These are phyloP conservation scores for Emmelina monodactyla DNA, from an alignment of 2,888 invertebrate species.

Conservation along the genomic window DNA sequence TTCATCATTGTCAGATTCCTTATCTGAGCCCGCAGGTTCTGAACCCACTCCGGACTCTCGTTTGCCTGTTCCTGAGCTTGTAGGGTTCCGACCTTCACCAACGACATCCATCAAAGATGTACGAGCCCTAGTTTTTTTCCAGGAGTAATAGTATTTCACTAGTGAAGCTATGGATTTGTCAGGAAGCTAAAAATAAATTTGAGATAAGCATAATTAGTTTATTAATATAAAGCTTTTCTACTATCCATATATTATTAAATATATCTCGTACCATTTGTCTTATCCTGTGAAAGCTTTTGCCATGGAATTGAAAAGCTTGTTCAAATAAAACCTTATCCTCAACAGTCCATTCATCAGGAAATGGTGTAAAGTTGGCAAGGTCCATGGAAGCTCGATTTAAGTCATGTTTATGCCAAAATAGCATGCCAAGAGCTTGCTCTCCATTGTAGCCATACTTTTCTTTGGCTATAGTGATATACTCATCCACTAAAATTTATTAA, in stretches of 20 bases:
- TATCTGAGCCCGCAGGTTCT: constrained; percentile 83
- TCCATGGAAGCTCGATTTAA: constrained; percentile 91
- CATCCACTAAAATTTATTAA: constrained; percentile 78
- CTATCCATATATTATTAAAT: neutral
- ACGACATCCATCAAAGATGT: constrained; percentile 92
- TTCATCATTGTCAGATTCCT: constrained; percentile 89
- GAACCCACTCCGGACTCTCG: constrained; percentile 78
- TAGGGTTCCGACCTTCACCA: constrained; percentile 78
- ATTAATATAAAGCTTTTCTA: neutral
- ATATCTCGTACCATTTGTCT: constrained; percentile 89
- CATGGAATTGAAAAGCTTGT: constrained; percentile 97
- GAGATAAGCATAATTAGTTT: neutral
- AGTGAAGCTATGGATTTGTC: constrained; percentile 96
- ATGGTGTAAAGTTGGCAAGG: constrained; percentile 95
- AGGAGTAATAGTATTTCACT: constrained; percentile 97
- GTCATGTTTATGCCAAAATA: constrained; percentile 98
- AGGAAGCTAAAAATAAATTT: constrained; percentile 74
- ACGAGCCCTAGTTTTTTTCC: constrained; percentile 95
- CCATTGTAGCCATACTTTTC: constrained; percentile 98
- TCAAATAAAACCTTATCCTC: constrained; percentile 98
- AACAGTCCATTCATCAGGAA: constrained; percentile 97
- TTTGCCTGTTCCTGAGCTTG: constrained; percentile 69
- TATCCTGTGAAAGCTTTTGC: constrained; percentile 97
- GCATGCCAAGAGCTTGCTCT: constrained; percentile 96
- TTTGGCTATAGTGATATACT: constrained; percentile 92